Evolutionary conservation across 2,797 vertebrate species (phyloP).

Genomic region (Pangasius mekongensis): DNA sequence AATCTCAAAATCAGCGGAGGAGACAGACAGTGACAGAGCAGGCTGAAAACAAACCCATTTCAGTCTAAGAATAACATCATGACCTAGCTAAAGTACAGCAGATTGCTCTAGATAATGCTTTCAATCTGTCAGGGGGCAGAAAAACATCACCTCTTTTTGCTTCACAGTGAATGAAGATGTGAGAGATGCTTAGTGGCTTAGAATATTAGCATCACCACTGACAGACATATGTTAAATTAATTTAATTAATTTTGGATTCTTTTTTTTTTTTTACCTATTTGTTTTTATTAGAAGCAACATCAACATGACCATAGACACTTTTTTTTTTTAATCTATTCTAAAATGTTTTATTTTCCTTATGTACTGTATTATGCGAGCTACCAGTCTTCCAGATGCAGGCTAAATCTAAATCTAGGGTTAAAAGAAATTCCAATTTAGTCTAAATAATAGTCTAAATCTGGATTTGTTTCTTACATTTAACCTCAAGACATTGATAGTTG

Average conservation of each 20-base stretch:
- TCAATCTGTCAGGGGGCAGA: slow-evolving; percentile 38
- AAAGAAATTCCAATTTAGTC: background rate
- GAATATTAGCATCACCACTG: background rate
- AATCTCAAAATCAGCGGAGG: background rate
- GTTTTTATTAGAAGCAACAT: background rate
- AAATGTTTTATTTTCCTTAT: background rate
- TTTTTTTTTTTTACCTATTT: background rate
- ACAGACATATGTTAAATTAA: no score
- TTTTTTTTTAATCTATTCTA: background rate
- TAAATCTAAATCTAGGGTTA: background rate
- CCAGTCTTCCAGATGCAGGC: background rate
- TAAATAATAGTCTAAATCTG: background rate
- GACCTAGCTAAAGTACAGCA: slow-evolving; percentile 48
- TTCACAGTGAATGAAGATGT: slow-evolving; percentile 25
- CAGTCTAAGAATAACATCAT: slow-evolving; percentile 49
- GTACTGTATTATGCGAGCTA: background rate
- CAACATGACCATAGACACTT: background rate
- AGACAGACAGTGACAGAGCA: slow-evolving; percentile 2
- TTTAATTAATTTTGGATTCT: background rate
- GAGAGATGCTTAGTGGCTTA: slow-evolving; percentile 14
- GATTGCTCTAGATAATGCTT: slow-evolving; percentile 52
- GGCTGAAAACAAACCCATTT: slow-evolving; percentile 28
- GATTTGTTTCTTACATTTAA: background rate
- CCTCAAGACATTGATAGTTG: background rate
- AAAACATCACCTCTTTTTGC: slow-evolving; percentile 42